Conservation (phyloP, 2,888 invertebrate species). For the Orthosia incerta region DNA sequence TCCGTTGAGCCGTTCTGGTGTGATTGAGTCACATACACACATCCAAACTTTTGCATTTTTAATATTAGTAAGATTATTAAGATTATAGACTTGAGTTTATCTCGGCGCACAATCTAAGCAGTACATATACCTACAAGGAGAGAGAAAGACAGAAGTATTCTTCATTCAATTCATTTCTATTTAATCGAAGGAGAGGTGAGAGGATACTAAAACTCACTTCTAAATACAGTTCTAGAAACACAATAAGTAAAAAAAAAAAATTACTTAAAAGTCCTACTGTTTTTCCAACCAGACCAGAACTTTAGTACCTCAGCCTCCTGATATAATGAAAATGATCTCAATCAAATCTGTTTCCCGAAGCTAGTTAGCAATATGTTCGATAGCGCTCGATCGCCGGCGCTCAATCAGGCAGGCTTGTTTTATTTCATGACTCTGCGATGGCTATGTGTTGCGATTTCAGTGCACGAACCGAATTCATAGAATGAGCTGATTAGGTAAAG, state of each 20-base stretch:
- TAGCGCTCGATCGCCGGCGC: slow-evolving; percentile 19
- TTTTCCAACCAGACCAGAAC: background rate
- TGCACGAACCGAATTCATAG: background rate
- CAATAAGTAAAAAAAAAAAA: no score
- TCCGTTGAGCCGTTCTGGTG: no score
- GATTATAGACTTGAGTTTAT: no score
- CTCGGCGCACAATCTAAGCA: no score
- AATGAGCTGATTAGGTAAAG: no score
- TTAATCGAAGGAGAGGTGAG: no score
- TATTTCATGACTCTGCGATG: slow-evolving; percentile 54
- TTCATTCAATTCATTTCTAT: no score
- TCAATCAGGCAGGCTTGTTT: slow-evolving; percentile 65
- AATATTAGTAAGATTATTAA: no score
- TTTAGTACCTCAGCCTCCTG: background rate
- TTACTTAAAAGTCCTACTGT: background rate
- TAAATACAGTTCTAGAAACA: background rate
- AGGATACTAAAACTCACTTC: background rate
- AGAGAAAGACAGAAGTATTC: background rate
- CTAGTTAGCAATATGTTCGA: slow-evolving; percentile 6
- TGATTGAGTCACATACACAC: no score
- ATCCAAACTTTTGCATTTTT: no score
- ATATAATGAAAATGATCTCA: slow-evolving; percentile 4
- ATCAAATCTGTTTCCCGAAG: background rate
- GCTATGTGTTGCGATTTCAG: slow-evolving; percentile 52
- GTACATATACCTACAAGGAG: no score